These are phyloP conservation scores for Macrotis lagotis DNA, from an alignment of 2,113 vertebrate species.

Conservation along the genomic window DNA sequence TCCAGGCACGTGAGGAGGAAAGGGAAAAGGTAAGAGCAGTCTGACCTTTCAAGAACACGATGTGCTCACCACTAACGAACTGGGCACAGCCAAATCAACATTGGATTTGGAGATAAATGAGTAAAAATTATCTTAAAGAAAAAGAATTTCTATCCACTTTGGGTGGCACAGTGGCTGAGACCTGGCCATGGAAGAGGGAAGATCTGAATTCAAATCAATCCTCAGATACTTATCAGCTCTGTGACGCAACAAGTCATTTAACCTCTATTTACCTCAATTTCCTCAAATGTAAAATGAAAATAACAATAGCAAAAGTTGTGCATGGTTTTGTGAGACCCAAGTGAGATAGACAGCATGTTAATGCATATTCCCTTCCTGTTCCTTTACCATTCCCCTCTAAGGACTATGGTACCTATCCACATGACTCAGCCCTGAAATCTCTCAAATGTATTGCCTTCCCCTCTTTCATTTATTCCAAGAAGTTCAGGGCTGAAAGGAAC, in stretches of 20 bases:
- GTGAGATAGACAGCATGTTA: not conserved
- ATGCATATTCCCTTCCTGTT: not conserved
- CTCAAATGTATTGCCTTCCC: not conserved
- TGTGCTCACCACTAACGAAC: too few species aligned
- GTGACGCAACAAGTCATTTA: not conserved
- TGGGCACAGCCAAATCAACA: too few species aligned
- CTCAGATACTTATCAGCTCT: not conserved
- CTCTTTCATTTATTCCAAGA: not conserved
- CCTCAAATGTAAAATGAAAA: not conserved
- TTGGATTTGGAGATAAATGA: too few species aligned
- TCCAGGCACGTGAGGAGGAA: accelerated
- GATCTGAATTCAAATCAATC: too few species aligned
- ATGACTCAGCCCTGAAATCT: not conserved
- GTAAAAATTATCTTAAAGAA: too few species aligned
- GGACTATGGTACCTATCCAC: not conserved
- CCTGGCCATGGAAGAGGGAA: too few species aligned
- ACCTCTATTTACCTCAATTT: not conserved
- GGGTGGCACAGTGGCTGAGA: too few species aligned
- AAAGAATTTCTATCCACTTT: too few species aligned
- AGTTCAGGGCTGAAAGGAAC: not conserved
- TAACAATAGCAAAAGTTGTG: not conserved
- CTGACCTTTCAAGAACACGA: too few species aligned
- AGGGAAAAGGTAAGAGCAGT: accelerated
- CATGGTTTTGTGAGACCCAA: not conserved
- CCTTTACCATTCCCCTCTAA: not conserved